Evolutionary conservation across 2,113 vertebrate species (phyloP).

Genomic region (Gymnarchus niloticus): DNA sequence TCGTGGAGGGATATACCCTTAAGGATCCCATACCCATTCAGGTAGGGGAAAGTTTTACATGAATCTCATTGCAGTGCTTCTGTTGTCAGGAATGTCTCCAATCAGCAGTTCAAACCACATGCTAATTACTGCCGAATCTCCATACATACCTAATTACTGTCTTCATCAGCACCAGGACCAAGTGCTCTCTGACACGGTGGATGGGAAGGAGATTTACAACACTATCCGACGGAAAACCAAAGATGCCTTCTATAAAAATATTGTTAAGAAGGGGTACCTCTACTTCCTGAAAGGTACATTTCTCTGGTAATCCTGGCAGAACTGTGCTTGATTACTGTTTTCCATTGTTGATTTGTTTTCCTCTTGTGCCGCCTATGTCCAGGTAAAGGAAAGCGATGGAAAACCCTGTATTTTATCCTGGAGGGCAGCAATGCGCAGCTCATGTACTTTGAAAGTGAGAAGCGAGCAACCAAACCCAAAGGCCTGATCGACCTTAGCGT

Average conservation of each 20-base stretch:
- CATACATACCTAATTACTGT: neutral
- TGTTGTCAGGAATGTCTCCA: neutral
- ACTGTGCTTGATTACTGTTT: neutral
- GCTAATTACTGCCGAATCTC: neutral
- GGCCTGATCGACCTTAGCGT: constrained; percentile 97
- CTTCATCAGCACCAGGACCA: constrained; percentile 85
- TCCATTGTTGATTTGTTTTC: neutral
- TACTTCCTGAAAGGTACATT: constrained; percentile 69
- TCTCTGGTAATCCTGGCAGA: neutral
- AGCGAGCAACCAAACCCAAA: constrained; percentile 98
- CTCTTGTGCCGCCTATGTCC: neutral
- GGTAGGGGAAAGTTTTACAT: constrained; percentile 61
- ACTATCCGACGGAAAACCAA: constrained; percentile 96
- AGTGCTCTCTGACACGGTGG: constrained; percentile 80
- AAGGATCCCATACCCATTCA: constrained; percentile 92
- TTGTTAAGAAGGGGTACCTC: constrained; percentile 97
- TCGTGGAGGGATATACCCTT: constrained; percentile 94
- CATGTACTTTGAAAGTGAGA: constrained; percentile 99
- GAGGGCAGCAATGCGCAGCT: constrained; percentile 96
- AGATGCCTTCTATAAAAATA: constrained; percentile 98
- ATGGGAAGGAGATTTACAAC: constrained; percentile 96
- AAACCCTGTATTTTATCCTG: constrained; percentile 96
- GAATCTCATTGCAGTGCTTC: too few species aligned
- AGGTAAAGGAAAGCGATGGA: constrained; percentile 99
- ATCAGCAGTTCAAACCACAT: neutral